Evolutionary conservation across 2,797 vertebrate genomes (phyloP), one percentile per base, ranked within the genome.

Genomic region (Muscicapa comitata): DNA sequence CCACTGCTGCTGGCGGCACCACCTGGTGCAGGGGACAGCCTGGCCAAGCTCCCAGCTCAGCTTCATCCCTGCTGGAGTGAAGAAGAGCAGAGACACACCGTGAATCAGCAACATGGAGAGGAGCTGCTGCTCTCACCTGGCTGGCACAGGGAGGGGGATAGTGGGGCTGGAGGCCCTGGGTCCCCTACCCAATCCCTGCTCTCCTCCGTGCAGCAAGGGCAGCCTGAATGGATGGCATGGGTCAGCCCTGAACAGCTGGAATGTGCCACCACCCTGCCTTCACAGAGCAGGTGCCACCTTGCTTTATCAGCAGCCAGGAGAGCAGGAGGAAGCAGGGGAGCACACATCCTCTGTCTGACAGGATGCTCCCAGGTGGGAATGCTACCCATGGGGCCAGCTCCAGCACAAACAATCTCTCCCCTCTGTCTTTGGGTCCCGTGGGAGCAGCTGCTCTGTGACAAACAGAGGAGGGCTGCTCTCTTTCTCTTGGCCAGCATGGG

Each of bases 341-440:
- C 40, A 48, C 0, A 2, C 5, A 37, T 20, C 23, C 26, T 47
- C 37, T 23, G 28, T 23, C 33, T 9, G 6, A 57, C 33, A 62
- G 31, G 35, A 29, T 63, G 61, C 50, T 58, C 31, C 55, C 23
- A 2, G 1, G 1, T 0, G 2, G 35, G 28, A 12, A 11, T 0
- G 7, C 9, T 65, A 9, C 17, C 4, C 29, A 5, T 4, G 16
- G 16, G 31, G 37, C 40, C 50, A 59, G 26, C 20, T 55, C 12
- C 37, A 51, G 88, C 21, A 37, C 79, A 75, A 90, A 86, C 0
- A 0, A 17, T 2, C 0, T 68, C 40, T 14, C 18, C 7, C 3
- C 35, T 87, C 33, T 2, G 1, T 29, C 43, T 61, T 3, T 29
- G 55, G 9, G 31, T 37, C 11, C 0, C 0, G 0, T 20, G 15